phyloP scores from a whole-genome alignment of 2,888 invertebrate species.

The Prenolepis imparis region DNA sequence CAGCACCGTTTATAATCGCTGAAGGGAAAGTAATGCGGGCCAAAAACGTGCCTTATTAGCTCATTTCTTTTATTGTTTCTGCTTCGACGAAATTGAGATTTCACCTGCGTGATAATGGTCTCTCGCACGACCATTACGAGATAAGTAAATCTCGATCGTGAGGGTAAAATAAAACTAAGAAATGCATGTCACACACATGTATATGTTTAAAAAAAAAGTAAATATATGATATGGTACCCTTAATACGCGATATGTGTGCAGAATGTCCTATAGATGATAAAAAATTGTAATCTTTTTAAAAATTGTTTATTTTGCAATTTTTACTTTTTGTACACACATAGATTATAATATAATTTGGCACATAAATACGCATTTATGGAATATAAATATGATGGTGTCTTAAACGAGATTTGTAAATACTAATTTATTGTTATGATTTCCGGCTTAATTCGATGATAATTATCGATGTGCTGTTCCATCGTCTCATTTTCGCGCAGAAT shows the following conservation, averaged over 20 bases:
- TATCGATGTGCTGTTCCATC: constrained; percentile 73
- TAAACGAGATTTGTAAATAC: not conserved
- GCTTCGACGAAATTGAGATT: not conserved
- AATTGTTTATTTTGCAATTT: not conserved
- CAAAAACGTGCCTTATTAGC: not conserved
- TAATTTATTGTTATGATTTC: not conserved
- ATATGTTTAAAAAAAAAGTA: not conserved
- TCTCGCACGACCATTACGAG: not conserved
- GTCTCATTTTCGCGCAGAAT: constrained; percentile 76
- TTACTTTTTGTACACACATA: not conserved
- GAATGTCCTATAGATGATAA: not conserved
- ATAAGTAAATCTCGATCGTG: constrained; percentile 8
- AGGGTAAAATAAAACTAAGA: not conserved
- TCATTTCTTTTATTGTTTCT: constrained; percentile 25
- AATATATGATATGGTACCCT: not conserved
- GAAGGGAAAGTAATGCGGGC: constrained; percentile 1
- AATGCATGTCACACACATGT: too few relatives aligned
- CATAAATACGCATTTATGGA: not conserved
- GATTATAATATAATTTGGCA: not conserved
- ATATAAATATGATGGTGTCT: not conserved
- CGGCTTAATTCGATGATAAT: constrained; percentile 58
- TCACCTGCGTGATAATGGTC: not conserved
- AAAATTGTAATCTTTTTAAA: not conserved
- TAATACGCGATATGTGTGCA: not conserved
- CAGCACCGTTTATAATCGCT: constrained; percentile 6